phyloP scores from a whole-genome alignment of 2,113 vertebrate genomes.

The Oryzias javanicus region DNA sequence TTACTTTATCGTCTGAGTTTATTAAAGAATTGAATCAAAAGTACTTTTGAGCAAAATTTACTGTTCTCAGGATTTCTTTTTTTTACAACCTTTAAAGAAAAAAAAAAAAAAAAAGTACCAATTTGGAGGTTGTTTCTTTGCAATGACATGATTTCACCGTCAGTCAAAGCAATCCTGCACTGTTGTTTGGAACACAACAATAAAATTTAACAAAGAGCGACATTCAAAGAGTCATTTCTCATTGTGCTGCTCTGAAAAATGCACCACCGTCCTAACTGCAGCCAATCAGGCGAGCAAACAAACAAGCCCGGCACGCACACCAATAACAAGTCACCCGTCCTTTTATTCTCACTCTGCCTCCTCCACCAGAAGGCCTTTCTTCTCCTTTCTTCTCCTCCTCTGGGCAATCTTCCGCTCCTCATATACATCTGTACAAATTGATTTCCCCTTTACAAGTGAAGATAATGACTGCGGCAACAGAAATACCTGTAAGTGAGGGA shows the following conservation, averaged over 20 bases:
- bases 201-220: slow-evolving; percentile 60
- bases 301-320: slow-evolving; percentile 47
- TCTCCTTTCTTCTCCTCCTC: slow-evolving; percentile 49
- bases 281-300: slow-evolving; percentile 64
- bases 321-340: slow-evolving; percentile 55
- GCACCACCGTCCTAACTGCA: slow-evolving; percentile 49
- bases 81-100: neutral
- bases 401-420: slow-evolving; percentile 60
- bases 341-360: slow-evolving; percentile 50
- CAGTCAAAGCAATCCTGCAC: slow-evolving; percentile 21
- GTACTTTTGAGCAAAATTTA: neutral
- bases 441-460: slow-evolving; percentile 77
- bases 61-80: neutral
- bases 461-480: slow-evolving; percentile 78
- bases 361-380: slow-evolving; percentile 49
- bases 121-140: slow-evolving; percentile 11
- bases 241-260: slow-evolving; percentile 40
- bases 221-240: slow-evolving; percentile 46
- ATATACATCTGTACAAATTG: slow-evolving; percentile 80
- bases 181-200: slow-evolving; percentile 54
- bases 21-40: neutral
- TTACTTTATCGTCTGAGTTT: no score
- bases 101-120: neutral
- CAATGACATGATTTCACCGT: slow-evolving; percentile 10
- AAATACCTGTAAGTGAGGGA: slow-evolving; percentile 82